phyloP scores from a whole-genome alignment of 2,113 vertebrate genomes.

The human region DNA sequence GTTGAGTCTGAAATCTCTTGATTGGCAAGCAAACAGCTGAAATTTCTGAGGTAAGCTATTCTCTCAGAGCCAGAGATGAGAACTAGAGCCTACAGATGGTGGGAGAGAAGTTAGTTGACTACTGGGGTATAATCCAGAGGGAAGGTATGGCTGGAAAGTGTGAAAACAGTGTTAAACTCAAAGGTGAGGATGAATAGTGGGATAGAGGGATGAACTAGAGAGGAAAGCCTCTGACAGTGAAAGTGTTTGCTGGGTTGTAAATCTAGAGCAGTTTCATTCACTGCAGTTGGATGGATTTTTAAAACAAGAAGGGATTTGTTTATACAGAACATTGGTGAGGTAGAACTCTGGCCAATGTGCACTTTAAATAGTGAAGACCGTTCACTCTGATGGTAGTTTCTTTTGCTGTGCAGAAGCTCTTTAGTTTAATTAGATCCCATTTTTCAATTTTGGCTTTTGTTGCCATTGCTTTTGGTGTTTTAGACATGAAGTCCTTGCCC shows the following conservation, averaged over 20 bases:
- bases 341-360: accelerated
- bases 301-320: neutral
- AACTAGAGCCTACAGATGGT: neutral
- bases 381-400: too few species aligned
- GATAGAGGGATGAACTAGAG: neutral
- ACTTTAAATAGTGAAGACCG: neutral
- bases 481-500: too few species aligned
- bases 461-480: too few species aligned
- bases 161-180: neutral
- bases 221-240: neutral
- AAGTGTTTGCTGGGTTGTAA: neutral
- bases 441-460: too few species aligned
- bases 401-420: too few species aligned
- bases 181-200: neutral
- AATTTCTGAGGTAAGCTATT: neutral
- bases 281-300: neutral
- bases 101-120: too few species aligned
- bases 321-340: neutral
- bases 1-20: neutral
- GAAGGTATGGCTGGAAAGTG: neutral
- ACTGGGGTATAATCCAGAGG: neutral
- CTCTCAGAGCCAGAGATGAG: neutral
- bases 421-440: too few species aligned
- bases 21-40: neutral
- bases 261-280: neutral